phyloP scores from a whole-genome alignment of 2,113 vertebrate species.

The Phalacrocorax carbo region DNA sequence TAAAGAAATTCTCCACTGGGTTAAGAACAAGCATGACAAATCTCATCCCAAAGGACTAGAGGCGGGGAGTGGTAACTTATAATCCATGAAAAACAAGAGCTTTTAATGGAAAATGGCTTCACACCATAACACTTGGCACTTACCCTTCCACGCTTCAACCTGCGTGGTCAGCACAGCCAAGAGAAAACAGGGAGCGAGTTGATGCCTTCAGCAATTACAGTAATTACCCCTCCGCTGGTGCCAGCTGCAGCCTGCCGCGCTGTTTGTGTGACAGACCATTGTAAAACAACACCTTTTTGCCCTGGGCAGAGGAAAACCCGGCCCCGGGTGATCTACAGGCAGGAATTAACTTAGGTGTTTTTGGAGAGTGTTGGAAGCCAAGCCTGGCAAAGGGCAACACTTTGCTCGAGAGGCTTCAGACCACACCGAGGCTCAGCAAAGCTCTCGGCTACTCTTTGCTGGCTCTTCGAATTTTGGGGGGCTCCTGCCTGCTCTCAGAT shows the following conservation, averaged over 20 bases:
- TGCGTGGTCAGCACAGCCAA: not conserved
- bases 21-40: constrained; percentile 46
- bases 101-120: not conserved
- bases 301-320: not conserved
- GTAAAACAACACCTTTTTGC: not conserved
- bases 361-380: not conserved
- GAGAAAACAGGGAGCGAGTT: not conserved
- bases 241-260: not conserved
- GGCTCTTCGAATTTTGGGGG: not conserved
- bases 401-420: not conserved
- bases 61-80: not conserved
- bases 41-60: not conserved
- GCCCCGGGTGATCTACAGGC: not conserved
- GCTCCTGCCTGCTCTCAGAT: not conserved
- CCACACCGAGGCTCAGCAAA: not conserved
- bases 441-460: not conserved
- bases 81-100: constrained; percentile 19
- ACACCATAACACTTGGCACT: not conserved
- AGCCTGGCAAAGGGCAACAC: not conserved
- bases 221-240: not conserved
- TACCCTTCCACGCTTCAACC: not conserved
- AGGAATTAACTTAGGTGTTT: rapidly evolving
- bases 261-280: too few species aligned
- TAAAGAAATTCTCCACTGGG: constrained; percentile 20
- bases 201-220: not conserved